phyloP scores from a whole-genome alignment of 2,113 vertebrate species.

The Lates calcarifer region DNA sequence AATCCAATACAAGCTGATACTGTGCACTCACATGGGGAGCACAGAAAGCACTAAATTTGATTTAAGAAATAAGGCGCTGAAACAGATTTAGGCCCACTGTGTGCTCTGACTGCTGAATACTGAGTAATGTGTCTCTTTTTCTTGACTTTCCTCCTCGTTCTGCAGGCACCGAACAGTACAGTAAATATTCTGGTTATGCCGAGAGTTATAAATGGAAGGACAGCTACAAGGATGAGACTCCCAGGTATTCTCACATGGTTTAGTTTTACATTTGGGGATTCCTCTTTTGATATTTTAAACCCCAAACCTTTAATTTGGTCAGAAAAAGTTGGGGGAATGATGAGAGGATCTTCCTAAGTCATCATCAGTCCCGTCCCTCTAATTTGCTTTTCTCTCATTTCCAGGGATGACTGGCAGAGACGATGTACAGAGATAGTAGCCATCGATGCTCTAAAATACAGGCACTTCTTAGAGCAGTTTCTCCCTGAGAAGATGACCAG shows the following conservation, averaged over 20 bases:
- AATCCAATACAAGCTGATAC: slow-evolving; percentile 74
- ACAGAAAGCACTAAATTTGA: slow-evolving; percentile 68
- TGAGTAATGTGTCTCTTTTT: slow-evolving; percentile 28
- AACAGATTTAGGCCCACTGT: slow-evolving; percentile 51
- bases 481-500: slow-evolving; percentile 92
- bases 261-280: neutral
- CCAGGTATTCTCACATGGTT: slow-evolving; percentile 61
- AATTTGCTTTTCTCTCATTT: neutral
- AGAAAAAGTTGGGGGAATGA: neutral
- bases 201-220: slow-evolving; percentile 90
- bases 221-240: slow-evolving; percentile 70
- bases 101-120: slow-evolving; percentile 54
- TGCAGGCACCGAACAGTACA: slow-evolving; percentile 95
- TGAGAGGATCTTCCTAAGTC: neutral
- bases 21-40: slow-evolving; percentile 61
- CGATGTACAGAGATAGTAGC: slow-evolving; percentile 96
- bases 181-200: slow-evolving; percentile 95
- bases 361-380: neutral
- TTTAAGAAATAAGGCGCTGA: slow-evolving; percentile 66
- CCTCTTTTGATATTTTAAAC: neutral
- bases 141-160: slow-evolving; percentile 18
- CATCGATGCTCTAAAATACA: slow-evolving; percentile 94
- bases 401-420: slow-evolving; percentile 94
- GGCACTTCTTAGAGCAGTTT: slow-evolving; percentile 94
- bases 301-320: neutral